Conservation (phyloP, 2,888 invertebrate species). For the Oligia fasciuncula region DNA sequence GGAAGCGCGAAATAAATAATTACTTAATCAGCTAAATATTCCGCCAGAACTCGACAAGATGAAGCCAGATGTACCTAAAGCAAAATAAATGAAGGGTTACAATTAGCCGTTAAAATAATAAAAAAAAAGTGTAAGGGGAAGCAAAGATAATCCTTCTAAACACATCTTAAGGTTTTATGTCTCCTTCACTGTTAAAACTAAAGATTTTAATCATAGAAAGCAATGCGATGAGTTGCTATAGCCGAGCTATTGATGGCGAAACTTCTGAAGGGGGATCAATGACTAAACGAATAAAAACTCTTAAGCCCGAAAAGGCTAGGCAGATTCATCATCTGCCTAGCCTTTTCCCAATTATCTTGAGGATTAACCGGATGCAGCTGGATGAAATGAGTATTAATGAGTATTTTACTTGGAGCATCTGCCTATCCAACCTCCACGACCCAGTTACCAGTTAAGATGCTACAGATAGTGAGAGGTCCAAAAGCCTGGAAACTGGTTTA, state of each 20-base stretch:
- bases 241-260: neutral
- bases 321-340: neutral
- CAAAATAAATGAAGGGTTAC: conserved; percentile 64
- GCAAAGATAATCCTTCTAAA: conserved; percentile 81
- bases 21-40: conserved; percentile 22
- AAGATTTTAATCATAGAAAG: conserved; percentile 14
- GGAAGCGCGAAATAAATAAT: conserved; percentile 6
- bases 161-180: conserved; percentile 81
- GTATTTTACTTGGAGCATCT: too few species aligned
- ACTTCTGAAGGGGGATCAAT: fast-evolving
- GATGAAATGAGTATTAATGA: neutral
- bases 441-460: too few species aligned
- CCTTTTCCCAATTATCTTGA: neutral
- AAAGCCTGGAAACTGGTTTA: too few species aligned
- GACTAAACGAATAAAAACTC: neutral
- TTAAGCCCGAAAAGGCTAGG: too few species aligned
- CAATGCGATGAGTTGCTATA: conserved; percentile 9
- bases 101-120: conserved; percentile 78
- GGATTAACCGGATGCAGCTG: neutral
- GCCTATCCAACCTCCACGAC: too few species aligned
- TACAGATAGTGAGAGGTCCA: too few species aligned
- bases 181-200: conserved; percentile 74
- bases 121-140: conserved; percentile 77
- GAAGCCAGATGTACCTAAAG: conserved; percentile 51
- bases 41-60: conserved; percentile 30